Conservation (phyloP, 2,113 vertebrate species). For the Solenodon paradoxus region DNA sequence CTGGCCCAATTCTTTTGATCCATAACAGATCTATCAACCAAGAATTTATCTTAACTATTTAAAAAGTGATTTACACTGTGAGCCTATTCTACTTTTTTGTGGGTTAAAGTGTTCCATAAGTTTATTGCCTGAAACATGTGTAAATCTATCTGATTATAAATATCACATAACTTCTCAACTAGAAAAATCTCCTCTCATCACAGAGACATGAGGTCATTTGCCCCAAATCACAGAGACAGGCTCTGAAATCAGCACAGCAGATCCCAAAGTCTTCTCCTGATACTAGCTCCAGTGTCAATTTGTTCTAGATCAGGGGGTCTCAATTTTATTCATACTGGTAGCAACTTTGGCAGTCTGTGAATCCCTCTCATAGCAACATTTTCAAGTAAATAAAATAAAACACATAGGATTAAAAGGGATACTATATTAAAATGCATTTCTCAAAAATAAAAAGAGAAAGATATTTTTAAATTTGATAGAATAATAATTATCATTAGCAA, state of each 20-base stretch:
- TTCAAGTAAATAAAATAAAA: neutral
- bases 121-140: neutral
- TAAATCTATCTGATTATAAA: neutral
- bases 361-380: neutral
- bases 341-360: neutral
- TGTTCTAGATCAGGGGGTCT: neutral
- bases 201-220: neutral
- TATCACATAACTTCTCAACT: slow-evolving; percentile 4
- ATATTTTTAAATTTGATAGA: neutral
- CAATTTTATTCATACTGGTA: neutral
- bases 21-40: neutral
- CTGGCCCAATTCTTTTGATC: neutral
- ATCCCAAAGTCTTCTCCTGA: neutral
- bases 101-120: neutral
- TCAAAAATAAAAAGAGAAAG: neutral
- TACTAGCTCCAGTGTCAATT: neutral
- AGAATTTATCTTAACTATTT: neutral
- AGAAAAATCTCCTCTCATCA: neutral
- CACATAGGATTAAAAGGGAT: neutral
- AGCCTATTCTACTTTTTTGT: neutral
- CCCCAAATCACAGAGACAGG: neutral
- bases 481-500: neutral
- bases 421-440: neutral
- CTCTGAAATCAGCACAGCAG: neutral
- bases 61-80: slow-evolving; percentile 17